Percentiles rank a stretch among this genome's conserved stretches.
Conservation (phyloP, 2,113 vertebrate genomes). For the Ardeotis arabs region DNA sequence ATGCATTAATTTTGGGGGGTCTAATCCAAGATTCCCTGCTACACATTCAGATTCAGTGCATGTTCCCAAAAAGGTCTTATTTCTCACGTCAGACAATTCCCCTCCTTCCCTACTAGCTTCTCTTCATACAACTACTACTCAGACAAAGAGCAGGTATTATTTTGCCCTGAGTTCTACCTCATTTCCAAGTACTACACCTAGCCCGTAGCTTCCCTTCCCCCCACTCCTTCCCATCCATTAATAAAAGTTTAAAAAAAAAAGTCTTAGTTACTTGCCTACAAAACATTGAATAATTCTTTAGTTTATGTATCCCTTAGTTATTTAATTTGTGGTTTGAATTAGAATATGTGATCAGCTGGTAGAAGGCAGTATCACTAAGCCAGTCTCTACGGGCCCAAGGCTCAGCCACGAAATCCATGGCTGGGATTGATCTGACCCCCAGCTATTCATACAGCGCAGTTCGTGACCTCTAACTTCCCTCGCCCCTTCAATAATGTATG, state of each 20-base stretch:
- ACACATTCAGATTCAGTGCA: background rate
- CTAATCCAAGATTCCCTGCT: background rate
- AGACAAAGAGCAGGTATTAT: background rate
- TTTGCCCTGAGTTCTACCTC: background rate
- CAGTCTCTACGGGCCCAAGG: background rate
- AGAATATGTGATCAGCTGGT: background rate
- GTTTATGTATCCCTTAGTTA: background rate
- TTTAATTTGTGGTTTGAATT: background rate
- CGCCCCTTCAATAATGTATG: conserved; percentile 58
- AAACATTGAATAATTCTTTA: background rate
- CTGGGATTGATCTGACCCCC: conserved; percentile 49
- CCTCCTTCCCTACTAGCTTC: background rate
- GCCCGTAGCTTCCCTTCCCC: background rate
- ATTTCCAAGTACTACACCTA: background rate
- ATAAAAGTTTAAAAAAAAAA: background rate
- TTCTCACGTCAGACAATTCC: background rate
- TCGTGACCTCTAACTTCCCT: conserved; percentile 63
- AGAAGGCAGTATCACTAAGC: background rate
- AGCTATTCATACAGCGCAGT: conserved; percentile 43
- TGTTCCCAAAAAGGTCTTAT: background rate
- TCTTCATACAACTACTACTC: background rate
- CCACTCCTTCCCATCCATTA: background rate
- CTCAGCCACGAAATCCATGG: background rate
- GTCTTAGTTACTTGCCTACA: background rate
- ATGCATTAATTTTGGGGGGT: background rate